Conservation (phyloP, 2,113 vertebrate genomes). For the Carollia perspicillata region DNA sequence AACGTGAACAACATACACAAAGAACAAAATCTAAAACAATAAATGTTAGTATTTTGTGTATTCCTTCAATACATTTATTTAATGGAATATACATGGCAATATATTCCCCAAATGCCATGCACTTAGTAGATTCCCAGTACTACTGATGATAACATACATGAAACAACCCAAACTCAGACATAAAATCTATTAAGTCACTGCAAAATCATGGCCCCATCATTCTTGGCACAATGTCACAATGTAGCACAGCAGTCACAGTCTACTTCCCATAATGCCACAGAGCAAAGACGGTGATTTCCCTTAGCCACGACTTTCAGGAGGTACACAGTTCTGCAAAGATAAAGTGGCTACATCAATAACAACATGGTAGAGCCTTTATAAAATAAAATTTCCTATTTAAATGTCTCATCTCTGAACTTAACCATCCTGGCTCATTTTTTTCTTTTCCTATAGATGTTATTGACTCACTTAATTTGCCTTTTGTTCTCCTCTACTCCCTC, state of each 20-base stretch:
- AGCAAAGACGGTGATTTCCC: background rate
- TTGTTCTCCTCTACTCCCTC: background rate
- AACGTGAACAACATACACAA: background rate
- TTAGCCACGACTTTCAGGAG: background rate
- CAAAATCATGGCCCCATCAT: background rate
- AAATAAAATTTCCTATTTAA: background rate
- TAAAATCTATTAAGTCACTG: background rate
- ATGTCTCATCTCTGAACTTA: background rate
- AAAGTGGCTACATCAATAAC: background rate
- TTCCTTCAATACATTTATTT: background rate
- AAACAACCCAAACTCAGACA: background rate
- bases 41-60: background rate
- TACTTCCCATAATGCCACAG: background rate
- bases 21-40: background rate
- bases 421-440: background rate
- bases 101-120: background rate
- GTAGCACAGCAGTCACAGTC: too few relatives aligned
- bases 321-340: background rate
- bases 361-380: background rate
- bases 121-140: background rate
- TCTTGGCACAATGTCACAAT: background rate
- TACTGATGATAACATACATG: background rate
- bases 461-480: background rate
- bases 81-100: background rate
- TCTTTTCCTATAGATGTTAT: background rate